Percentiles rank a stretch among this genome's conserved stretches.
phyloP scores from a whole-genome alignment of 1,140 invertebrate genomes.

The Brevipalpus yothersi region DNA sequence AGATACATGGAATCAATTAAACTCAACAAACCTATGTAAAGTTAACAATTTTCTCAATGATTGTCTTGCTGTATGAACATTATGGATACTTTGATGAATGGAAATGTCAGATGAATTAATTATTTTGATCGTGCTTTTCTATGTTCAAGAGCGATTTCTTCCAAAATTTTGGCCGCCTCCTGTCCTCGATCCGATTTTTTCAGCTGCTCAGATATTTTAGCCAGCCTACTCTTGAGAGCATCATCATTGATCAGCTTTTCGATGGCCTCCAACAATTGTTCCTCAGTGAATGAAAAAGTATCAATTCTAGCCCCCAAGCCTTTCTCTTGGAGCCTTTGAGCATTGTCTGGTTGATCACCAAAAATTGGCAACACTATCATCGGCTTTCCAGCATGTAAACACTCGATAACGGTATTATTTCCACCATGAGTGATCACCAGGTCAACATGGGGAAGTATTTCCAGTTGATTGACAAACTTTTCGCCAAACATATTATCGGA shows the following conservation, averaged over 20 bases:
- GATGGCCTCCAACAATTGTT: neutral
- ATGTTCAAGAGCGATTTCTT: neutral
- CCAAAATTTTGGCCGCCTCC: neutral
- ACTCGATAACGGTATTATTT: neutral
- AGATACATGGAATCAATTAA: too few species aligned
- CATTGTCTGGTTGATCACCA: slow-evolving; percentile 9
- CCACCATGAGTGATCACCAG: neutral
- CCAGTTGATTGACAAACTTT: neutral
- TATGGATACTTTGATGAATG: too few species aligned
- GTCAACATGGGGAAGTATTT: neutral
- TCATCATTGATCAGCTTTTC: neutral
- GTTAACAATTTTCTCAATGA: too few species aligned
- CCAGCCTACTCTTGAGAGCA: neutral
- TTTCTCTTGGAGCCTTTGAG: slow-evolving; percentile 6
- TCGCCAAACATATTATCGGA: neutral
- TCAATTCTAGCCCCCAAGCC: neutral
- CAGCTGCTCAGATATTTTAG: neutral
- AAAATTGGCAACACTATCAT: slow-evolving; percentile 3
- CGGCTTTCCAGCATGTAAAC: neutral
- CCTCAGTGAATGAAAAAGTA: neutral
- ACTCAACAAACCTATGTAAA: too few species aligned
- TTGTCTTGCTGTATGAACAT: too few species aligned
- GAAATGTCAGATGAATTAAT: too few species aligned
- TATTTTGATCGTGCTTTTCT: too few species aligned
- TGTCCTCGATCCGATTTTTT: neutral